Evolutionary conservation across 2,797 vertebrate genomes (phyloP).

Genomic region (Pangasius larnaudii): DNA sequence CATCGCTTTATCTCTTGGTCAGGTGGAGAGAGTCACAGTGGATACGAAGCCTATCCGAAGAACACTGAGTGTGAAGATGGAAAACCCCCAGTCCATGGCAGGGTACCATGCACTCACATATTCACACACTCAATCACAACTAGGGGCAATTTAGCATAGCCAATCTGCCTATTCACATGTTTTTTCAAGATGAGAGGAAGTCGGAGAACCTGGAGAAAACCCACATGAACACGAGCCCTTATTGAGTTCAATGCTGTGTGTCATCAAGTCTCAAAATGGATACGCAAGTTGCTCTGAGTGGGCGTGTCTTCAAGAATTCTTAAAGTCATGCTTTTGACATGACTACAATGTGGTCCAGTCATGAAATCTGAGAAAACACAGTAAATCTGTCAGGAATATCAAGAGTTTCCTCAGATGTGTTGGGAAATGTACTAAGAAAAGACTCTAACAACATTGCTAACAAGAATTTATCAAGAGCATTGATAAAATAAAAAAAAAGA

Average conservation of each 20-base stretch:
- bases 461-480: background rate
- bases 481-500: background rate
- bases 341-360: background rate
- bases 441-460: background rate
- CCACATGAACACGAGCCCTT: background rate
- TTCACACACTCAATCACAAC: background rate
- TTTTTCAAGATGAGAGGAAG: background rate
- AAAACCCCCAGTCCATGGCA: background rate
- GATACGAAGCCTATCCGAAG: background rate
- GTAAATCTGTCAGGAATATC: background rate
- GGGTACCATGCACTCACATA: too few species aligned
- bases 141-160: background rate
- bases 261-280: background rate
- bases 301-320: background rate
- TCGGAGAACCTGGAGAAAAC: background rate
- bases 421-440: background rate
- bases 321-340: background rate
- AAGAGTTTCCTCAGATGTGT: background rate
- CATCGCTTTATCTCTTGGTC: background rate
- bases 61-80: too few species aligned
- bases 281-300: background rate
- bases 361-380: background rate
- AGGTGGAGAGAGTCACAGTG: background rate
- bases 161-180: background rate
- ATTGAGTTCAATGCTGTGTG: background rate